These are phyloP conservation scores for Linepithema humile DNA, from an alignment of 1,140 invertebrate species.

Conservation along the genomic window DNA sequence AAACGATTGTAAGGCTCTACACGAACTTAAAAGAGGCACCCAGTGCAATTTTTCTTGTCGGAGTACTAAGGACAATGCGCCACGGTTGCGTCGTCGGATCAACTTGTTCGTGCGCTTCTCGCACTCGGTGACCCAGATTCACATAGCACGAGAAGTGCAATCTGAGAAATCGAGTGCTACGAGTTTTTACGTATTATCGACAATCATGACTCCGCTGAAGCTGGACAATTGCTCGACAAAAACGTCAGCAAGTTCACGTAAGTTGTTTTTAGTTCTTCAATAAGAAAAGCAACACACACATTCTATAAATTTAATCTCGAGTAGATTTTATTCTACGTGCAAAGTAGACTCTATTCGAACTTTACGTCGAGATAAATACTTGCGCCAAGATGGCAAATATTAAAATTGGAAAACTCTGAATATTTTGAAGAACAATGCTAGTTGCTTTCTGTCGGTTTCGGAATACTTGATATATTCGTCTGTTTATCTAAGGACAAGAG, in stretches of 20 bases:
- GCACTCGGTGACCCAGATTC: constrained; percentile 16
- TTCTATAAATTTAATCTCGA: no score
- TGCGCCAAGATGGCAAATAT: no score
- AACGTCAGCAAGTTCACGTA: no score
- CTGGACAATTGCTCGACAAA: background rate
- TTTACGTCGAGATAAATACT: no score
- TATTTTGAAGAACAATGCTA: no score
- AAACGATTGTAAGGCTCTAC: constrained; percentile 19
- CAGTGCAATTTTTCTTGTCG: constrained; percentile 9
- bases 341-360: no score
- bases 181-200: constrained; percentile 8
- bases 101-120: background rate
- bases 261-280: no score
- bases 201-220: background rate
- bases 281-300: no score
- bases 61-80: constrained; percentile 32
- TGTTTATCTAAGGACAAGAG: background rate
- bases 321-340: no score
- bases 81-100: background rate
- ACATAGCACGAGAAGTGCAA: background rate
- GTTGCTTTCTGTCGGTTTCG: no score
- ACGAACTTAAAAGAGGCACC: background rate
- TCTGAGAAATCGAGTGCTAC: background rate
- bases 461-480: background rate
- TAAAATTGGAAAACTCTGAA: no score